Conservation (phyloP, 1,140 invertebrate genomes). For the Aphelinus atriplicis region DNA sequence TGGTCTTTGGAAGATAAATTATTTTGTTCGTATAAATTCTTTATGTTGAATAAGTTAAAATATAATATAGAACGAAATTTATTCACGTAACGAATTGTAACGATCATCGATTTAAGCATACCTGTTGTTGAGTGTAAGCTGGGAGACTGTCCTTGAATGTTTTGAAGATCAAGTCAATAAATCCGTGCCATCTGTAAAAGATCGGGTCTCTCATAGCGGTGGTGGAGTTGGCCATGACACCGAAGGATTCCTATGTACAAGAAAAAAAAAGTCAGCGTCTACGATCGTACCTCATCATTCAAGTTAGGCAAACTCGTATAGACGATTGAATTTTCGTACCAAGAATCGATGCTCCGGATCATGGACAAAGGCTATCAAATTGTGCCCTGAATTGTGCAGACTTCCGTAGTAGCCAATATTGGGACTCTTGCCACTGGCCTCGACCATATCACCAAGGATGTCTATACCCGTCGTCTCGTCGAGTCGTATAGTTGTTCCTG, state of each 20-base stretch:
- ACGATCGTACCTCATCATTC: neutral
- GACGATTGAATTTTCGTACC: constrained; percentile 54
- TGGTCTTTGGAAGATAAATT: no score
- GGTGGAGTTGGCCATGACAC: constrained; percentile 76
- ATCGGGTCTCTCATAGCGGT: constrained; percentile 86
- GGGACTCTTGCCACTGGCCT: constrained; percentile 71
- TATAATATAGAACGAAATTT: no score
- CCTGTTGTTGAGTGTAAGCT: constrained; percentile 63
- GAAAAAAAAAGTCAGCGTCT: no score
- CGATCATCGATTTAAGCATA: no score
- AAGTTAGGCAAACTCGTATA: no score
- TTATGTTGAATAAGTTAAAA: no score
- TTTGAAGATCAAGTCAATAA: constrained; percentile 82
- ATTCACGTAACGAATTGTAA: no score
- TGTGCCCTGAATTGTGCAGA: constrained; percentile 77
- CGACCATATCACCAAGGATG: constrained; percentile 82
- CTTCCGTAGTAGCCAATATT: constrained; percentile 78
- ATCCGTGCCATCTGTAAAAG: constrained; percentile 86
- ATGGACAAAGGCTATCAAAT: constrained; percentile 75
- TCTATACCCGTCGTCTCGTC: constrained; percentile 80
- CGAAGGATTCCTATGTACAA: constrained; percentile 48
- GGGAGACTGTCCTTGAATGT: constrained; percentile 78
- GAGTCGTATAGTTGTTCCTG: constrained; percentile 67
- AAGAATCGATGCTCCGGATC: constrained; percentile 79
- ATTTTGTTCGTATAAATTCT: no score